These are phyloP conservation scores for Volucella inanis DNA, from an alignment of 2,888 invertebrate genomes.

Conservation along the genomic window DNA sequence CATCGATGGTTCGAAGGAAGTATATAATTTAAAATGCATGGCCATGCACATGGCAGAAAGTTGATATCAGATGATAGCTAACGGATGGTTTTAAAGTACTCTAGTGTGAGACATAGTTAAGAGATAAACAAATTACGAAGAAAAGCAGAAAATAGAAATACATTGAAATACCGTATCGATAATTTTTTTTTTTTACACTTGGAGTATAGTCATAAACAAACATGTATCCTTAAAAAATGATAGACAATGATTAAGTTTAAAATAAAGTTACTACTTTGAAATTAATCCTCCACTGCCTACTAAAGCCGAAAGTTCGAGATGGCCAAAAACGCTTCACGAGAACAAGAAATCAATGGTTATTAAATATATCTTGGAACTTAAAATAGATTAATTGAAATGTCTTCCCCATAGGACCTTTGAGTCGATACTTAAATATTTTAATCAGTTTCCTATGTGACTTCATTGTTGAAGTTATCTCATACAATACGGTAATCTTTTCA, in stretches of 20 bases:
- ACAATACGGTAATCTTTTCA: no score
- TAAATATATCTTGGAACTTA: no score
- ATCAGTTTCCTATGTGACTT: conserved; percentile 2
- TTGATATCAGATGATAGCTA: conserved; percentile 39
- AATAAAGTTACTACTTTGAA: no score
- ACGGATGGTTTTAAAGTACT: neutral
- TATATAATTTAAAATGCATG: conserved; percentile 70
- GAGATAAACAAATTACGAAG: conserved; percentile 45
- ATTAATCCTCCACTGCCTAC: no score
- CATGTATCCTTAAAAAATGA: no score
- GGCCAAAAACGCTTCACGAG: no score
- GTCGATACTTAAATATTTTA: neutral
- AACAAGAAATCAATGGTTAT: no score
- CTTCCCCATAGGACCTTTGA: no score
- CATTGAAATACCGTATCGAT: neutral
- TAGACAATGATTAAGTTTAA: no score
- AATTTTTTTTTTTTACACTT: neutral
- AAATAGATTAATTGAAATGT: no score
- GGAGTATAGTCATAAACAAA: neutral
- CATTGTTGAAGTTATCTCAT: neutral
- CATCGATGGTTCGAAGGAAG: conserved; percentile 59
- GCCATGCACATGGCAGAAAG: conserved; percentile 64
- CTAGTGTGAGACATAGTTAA: conserved; percentile 34
- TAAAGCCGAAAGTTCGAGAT: no score
- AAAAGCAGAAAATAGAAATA: conserved; percentile 1